phyloP scores from a whole-genome alignment of 2,113 vertebrate species.

The Danio rerio region DNA sequence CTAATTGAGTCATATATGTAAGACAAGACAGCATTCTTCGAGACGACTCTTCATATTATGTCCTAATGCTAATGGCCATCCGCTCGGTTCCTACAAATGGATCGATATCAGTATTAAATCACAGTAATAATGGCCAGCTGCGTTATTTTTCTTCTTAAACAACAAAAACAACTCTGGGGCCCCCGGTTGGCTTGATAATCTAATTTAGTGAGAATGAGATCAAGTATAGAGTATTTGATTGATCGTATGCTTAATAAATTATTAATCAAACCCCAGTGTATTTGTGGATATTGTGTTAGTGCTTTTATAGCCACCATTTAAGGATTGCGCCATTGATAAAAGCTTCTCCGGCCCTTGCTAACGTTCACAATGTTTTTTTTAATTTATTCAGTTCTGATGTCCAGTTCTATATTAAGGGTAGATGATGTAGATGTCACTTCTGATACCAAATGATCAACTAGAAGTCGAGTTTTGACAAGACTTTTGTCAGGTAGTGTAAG shows the following conservation, averaged over 20 bases:
- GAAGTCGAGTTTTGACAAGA: too few species aligned
- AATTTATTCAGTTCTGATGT: background rate
- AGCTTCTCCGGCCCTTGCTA: background rate
- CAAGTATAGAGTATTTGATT: background rate
- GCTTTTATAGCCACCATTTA: background rate
- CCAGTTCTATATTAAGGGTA: background rate
- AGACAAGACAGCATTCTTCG: constrained; percentile 6
- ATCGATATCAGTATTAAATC: constrained; percentile 16
- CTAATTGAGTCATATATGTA: constrained; percentile 26
- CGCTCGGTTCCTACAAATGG: background rate
- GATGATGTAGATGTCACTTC: background rate
- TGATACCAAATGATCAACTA: too few species aligned
- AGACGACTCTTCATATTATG: constrained; percentile 8
- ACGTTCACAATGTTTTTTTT: too few species aligned
- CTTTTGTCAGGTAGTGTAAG: too few species aligned
- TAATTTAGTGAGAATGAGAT: background rate
- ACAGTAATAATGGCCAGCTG: background rate
- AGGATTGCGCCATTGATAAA: constrained; percentile 12
- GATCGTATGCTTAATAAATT: constrained; percentile 16
- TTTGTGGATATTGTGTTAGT: background rate
- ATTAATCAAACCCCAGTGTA: background rate
- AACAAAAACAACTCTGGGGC: background rate
- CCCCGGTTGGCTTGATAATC: constrained; percentile 1
- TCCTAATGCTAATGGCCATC: constrained; percentile 15
- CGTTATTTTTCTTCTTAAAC: constrained; percentile 24